Conservation (phyloP, 2,888 invertebrate species). For the Drosophila nr. perissopoda region DNA sequence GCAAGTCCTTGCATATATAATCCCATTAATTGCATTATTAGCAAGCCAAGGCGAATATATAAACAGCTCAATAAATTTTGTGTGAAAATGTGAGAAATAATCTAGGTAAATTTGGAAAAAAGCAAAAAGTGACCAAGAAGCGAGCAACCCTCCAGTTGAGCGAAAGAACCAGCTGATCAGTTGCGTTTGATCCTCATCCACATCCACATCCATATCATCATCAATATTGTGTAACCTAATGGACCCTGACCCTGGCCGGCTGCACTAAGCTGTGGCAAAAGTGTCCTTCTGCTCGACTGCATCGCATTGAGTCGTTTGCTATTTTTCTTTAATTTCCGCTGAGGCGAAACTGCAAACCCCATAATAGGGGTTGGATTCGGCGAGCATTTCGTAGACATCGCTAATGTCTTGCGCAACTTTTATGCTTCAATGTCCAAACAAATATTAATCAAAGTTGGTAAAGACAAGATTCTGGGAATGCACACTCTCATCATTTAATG, state of each 20-base stretch:
- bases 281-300: constrained; percentile 74
- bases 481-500: constrained; percentile 7
- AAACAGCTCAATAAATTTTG: constrained; percentile 68
- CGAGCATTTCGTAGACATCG: constrained; percentile 1
- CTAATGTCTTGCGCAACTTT: constrained; percentile 45
- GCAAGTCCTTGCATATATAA: constrained; percentile 72
- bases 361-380: constrained; percentile 51
- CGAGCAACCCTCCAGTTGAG: constrained; percentile 50
- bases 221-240: constrained; percentile 84
- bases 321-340: constrained; percentile 66
- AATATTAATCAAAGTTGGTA: constrained; percentile 72
- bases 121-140: constrained; percentile 3
- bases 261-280: constrained; percentile 80
- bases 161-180: constrained; percentile 62
- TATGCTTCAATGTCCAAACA: constrained; percentile 71
- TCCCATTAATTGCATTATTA: constrained; percentile 81
- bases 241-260: constrained; percentile 79
- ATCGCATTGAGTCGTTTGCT: constrained; percentile 26
- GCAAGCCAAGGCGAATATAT: constrained; percentile 50
- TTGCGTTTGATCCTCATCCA: constrained; percentile 31
- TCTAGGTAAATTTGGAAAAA: constrained; percentile 31
- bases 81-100: constrained; percentile 64
- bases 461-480: constrained; percentile 15
- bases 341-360: constrained; percentile 49
- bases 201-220: constrained; percentile 62